These are phyloP conservation scores for Sinelater perroti DNA, from an alignment of 2,888 invertebrate genomes.

Conservation along the genomic window DNA sequence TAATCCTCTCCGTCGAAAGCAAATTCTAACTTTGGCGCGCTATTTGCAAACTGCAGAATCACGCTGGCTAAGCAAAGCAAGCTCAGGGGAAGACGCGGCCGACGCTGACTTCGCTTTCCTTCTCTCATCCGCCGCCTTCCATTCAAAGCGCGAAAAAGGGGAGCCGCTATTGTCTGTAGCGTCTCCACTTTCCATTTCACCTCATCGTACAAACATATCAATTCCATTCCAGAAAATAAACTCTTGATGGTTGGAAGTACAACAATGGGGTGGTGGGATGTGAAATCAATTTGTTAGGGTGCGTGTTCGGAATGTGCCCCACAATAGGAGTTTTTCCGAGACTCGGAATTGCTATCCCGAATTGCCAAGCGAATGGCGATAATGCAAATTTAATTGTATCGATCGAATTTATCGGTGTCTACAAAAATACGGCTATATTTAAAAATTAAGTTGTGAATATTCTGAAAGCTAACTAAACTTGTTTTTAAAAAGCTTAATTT, in stretches of 20 bases:
- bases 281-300: conserved; percentile 42
- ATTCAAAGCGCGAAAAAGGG: neutral
- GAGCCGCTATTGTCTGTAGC: neutral
- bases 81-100: too few species aligned
- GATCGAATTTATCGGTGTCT: too few species aligned
- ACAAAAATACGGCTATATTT: too few species aligned
- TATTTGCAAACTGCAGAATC: too few species aligned
- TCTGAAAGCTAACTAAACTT: too few species aligned
- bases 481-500: too few species aligned
- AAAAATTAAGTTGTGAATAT: too few species aligned
- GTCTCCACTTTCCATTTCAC: conserved; percentile 14
- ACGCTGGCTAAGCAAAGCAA: too few species aligned
- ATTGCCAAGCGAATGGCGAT: conserved; percentile 30
- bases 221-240: conserved; percentile 43
- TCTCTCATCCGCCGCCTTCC: too few species aligned
- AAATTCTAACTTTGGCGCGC: too few species aligned
- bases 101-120: neutral
- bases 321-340: conserved; percentile 39
- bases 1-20: too few species aligned
- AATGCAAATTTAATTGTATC: too few species aligned
- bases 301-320: conserved; percentile 43
- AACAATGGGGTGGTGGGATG: conserved; percentile 39
- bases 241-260: conserved; percentile 38
- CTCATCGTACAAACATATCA: conserved; percentile 28
- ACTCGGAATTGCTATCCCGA: conserved; percentile 30